These are phyloP conservation scores for Atta colombica DNA, from an alignment of 1,140 invertebrate species.

Conservation along the genomic window DNA sequence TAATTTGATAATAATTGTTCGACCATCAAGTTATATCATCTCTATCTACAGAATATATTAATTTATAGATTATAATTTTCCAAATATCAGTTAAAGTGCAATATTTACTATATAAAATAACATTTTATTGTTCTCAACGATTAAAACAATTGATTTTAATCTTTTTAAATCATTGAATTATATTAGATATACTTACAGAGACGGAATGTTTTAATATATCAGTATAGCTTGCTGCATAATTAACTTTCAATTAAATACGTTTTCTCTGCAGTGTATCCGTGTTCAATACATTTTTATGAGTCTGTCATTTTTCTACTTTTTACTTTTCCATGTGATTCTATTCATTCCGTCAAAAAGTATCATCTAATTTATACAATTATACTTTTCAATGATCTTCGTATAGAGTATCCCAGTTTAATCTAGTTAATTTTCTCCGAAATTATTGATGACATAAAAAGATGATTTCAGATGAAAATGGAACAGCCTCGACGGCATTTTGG, in stretches of 20 bases:
- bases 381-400: slow-evolving; percentile 26
- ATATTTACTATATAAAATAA: slow-evolving; percentile 22
- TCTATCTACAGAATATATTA: background rate
- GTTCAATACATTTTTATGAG: slow-evolving; percentile 1
- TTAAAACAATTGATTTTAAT: slow-evolving; percentile 15
- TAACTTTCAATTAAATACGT: slow-evolving; percentile 54
- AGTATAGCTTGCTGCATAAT: background rate
- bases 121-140: slow-evolving; percentile 12
- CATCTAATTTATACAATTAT: background rate
- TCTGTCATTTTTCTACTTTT: background rate
- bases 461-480: no score
- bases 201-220: slow-evolving; percentile 22
- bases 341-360: background rate
- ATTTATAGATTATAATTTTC: slow-evolving; percentile 2
- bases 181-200: background rate
- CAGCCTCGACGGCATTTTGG: no score
- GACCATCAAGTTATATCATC: background rate
- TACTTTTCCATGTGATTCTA: background rate
- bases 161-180: background rate
- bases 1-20: slow-evolving; percentile 43
- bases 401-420: no score
- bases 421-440: no score
- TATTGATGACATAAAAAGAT: no score
- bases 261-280: background rate
- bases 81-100: slow-evolving; percentile 25